Evolutionary conservation across 1,140 invertebrate species (phyloP).

Genomic region (Polypedilum pembai): DNA sequence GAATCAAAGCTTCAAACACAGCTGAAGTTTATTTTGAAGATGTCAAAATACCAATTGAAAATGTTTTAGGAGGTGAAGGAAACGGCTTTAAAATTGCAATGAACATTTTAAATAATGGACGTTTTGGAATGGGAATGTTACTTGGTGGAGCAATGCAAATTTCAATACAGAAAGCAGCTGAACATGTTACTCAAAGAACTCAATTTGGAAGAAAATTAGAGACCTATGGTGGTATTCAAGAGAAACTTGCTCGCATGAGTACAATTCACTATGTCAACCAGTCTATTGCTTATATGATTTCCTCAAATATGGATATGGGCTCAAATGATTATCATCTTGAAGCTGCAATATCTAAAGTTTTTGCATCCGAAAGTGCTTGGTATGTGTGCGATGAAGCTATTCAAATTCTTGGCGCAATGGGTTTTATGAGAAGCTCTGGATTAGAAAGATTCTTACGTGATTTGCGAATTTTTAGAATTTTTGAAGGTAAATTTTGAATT

Average conservation of each 20-base stretch:
- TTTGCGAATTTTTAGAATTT: slow-evolving; percentile 95
- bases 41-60: slow-evolving; percentile 88
- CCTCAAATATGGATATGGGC: slow-evolving; percentile 87
- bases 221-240: slow-evolving; percentile 84
- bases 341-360: slow-evolving; percentile 96
- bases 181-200: slow-evolving; percentile 77
- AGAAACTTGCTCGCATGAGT: slow-evolving; percentile 89
- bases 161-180: slow-evolving; percentile 82
- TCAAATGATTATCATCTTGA: slow-evolving; percentile 81
- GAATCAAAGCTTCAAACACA: slow-evolving; percentile 97
- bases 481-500: slow-evolving; percentile 59
- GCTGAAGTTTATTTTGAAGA: slow-evolving; percentile 95
- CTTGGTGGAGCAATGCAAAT: slow-evolving; percentile 86
- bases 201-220: slow-evolving; percentile 89
- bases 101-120: slow-evolving; percentile 97
- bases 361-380: slow-evolving; percentile 86
- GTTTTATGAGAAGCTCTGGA: slow-evolving; percentile 90
- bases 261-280: slow-evolving; percentile 92
- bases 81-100: slow-evolving; percentile 99
- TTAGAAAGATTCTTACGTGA: slow-evolving; percentile 90
- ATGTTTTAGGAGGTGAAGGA: slow-evolving; percentile 87
- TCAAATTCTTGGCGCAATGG: slow-evolving; percentile 89
- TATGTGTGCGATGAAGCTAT: slow-evolving; percentile 94
- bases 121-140: slow-evolving; percentile 96
- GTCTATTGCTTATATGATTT: slow-evolving; percentile 90